Percentiles rank a stretch among this genome's conserved stretches.
These are phyloP conservation scores for Nineta flava DNA, from an alignment of 2,888 invertebrate species.

Conservation along the genomic window DNA sequence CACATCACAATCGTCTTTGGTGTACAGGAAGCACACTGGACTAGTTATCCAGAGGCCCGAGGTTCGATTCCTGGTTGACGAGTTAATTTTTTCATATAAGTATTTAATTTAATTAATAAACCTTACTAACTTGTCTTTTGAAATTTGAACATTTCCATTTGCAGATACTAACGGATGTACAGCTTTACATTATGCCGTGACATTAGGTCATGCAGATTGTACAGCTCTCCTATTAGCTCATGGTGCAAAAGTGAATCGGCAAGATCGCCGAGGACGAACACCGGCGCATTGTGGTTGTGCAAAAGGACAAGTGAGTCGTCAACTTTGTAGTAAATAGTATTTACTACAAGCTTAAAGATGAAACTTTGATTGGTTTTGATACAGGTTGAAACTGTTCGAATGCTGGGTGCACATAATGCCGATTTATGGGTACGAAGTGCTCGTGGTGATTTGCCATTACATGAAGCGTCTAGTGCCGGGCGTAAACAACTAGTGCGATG, in stretches of 20 bases:
- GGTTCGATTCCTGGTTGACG: too few species aligned
- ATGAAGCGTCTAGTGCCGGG: constrained; percentile 90
- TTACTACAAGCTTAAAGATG: background rate
- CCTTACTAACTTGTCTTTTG: background rate
- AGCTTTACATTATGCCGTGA: constrained; percentile 91
- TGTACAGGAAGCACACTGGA: too few species aligned
- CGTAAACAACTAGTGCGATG: constrained; percentile 77
- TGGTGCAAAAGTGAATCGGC: constrained; percentile 81
- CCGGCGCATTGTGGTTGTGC: constrained; percentile 92
- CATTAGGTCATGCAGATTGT: constrained; percentile 88
- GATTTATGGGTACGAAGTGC: constrained; percentile 87
- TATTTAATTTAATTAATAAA: too few species aligned
- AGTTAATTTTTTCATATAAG: too few species aligned
- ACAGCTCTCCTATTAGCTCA: constrained; percentile 76
- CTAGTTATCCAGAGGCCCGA: too few species aligned
- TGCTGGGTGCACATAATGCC: constrained; percentile 56
- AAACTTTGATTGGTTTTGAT: background rate
- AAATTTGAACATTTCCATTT: background rate
- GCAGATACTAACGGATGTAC: constrained; percentile 88
- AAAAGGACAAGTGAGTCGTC: constrained; percentile 54
- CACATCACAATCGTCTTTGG: too few species aligned
- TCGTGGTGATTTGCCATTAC: constrained; percentile 86
- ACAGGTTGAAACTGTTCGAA: constrained; percentile 43
- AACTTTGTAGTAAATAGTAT: background rate
- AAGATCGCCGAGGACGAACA: constrained; percentile 82